Evolutionary conservation across 2,888 invertebrate genomes (phyloP), one percentile per base, ranked within the genome.

Genomic region (Stegana nigrithorax): DNA sequence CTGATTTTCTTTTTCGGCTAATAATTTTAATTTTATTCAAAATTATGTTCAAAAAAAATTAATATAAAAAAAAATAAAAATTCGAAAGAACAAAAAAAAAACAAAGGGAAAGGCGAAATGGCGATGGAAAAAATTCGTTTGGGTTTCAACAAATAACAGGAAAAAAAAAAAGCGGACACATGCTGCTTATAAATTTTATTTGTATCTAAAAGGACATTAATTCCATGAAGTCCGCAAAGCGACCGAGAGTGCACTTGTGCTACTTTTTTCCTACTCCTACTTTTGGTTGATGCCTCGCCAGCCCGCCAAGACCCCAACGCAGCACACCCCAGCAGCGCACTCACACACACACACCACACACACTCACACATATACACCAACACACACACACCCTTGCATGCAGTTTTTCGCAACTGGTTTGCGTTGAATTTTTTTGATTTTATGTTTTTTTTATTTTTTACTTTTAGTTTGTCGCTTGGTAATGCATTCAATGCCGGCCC

Each of bases 171-270:
- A 44, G 62, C 60, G 66, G 62, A 64, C 62, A 64, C 62, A 50
- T 62, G 62, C 60, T 68, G 70, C 69, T 74, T 73, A 74, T 77
- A 77, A 79, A 81, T 80, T 81, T 75, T 81, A 80, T 75, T 81
- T 81, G 73, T 78, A 79, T 74, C 74, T 77, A 76, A 77, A 73
- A 73, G 73, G 71, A 77, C 73, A 76, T 78, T 78, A 73, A 77
- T 78, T 77, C 71, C 63, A 64, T 67, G 71, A 66, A 64, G 64
- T 59, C 63, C 67, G 66, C 62, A 66, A 62, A 66, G 66, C 68
- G 70, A 59, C 23, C 60, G 21, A 63, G 51, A 62, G 53, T 63
- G 62, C 62, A 63, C 59, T 63, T 59, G 62, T 58, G 45, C 23
- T 51, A n/a, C 55, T 23, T 10, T 23, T 4, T 19, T n/a, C 32